Evolutionary conservation across 2,797 vertebrate genomes (phyloP), one percentile per base, ranked within the genome.

Genomic region (Diglossa cyanea): DNA sequence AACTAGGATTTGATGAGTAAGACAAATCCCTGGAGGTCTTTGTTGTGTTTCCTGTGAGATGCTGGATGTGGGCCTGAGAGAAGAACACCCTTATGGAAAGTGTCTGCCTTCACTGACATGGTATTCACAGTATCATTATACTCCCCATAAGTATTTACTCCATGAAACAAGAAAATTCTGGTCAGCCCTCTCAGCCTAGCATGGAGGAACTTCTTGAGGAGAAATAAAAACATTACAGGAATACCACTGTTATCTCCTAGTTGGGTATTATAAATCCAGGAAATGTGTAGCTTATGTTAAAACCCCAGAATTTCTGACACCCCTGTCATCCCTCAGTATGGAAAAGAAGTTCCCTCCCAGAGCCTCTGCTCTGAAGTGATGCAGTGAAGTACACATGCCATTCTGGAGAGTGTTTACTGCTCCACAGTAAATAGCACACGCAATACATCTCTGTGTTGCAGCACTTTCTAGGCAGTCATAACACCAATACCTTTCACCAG

Each of bases 141-240:
- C 9, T n/a, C 31, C 35, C 16, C 26, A 48, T 15, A 65, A 37
- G 68, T 33, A 53, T 3, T 9, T 19, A 31, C 9, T n/a, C 8
- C 10, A 23, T 4, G 14, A 53, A 92, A 66, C 7, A 67, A 63
- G 44, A 79, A 63, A 89, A 57, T 76, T 83, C 9, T 77, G 4
- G 11, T 50, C 60, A 40, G 21, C 24, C 14, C 11, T 66, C 30
- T 45, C n/a, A 53, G 37, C 7, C 37, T 76, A 62, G 4, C 5
- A 23, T 10, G 9, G 3, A 60, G 24, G 8, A 90, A 10, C 2
- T 54, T 82, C 65, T 55, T 0, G 0, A 37, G 12, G 26, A 87
- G 24, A 87, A 70, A 76, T 57, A 45, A 79, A 50, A 76, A 8
- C 11, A 31, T 53, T 65, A 31, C 16, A 58, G 15, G 24, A 76